phyloP scores from a whole-genome alignment of 2,113 vertebrate genomes.

The Cichladusa arquata region DNA sequence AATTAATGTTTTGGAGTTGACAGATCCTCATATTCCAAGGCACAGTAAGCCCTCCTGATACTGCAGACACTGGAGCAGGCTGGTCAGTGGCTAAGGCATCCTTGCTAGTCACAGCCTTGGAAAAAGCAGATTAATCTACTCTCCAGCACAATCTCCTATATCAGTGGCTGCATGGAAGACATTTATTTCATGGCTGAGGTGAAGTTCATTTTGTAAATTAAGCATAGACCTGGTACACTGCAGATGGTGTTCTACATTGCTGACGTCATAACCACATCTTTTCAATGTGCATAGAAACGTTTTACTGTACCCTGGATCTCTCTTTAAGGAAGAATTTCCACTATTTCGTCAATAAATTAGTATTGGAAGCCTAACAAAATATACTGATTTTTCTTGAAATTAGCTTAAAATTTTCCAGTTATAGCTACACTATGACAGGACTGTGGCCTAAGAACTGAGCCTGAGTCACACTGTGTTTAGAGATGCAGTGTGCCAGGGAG shows the following conservation, averaged over 20 bases:
- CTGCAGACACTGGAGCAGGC: not conserved
- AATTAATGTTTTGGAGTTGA: not conserved
- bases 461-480: not conserved
- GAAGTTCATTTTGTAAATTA: not conserved
- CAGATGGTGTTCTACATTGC: not conserved
- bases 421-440: not conserved
- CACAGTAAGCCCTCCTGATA: not conserved
- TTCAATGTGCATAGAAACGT: not conserved
- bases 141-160: not conserved
- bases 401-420: not conserved
- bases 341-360: not conserved
- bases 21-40: not conserved
- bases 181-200: not conserved
- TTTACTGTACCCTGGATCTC: not conserved
- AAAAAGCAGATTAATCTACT: not conserved
- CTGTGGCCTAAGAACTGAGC: not conserved
- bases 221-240: not conserved
- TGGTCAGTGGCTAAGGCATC: not conserved
- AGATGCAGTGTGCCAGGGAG: not conserved
- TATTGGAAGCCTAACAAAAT: not conserved
- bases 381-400: not conserved
- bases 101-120: not conserved
- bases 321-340: not conserved
- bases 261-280: not conserved
- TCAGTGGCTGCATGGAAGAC: not conserved